Evolutionary conservation across 2,888 invertebrate genomes (phyloP).

Genomic region (Tachina grossa): DNA sequence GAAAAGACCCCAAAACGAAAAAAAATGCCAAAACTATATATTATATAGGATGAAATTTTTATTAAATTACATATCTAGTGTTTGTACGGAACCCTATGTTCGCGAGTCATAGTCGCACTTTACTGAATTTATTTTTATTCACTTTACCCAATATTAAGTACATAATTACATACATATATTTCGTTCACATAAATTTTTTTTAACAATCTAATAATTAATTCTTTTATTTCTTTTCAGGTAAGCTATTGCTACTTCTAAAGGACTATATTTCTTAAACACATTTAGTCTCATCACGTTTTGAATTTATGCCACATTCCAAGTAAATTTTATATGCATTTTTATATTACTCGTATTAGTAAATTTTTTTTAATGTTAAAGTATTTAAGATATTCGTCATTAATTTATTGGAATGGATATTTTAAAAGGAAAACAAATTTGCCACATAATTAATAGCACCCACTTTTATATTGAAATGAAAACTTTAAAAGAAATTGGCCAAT

Average conservation of each 20-base stretch:
- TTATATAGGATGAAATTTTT: too few species aligned
- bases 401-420: not conserved
- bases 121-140: too few species aligned
- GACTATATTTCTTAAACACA: not conserved
- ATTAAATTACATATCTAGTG: too few species aligned
- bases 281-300: conserved; percentile 4
- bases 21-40: too few species aligned
- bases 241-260: not conserved
- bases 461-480: not conserved
- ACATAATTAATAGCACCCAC: not conserved
- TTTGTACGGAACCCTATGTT: too few species aligned
- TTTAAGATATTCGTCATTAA: not conserved
- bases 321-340: conserved; percentile 11
- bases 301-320: not conserved
- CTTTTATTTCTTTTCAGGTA: conserved; percentile 52
- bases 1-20: too few species aligned
- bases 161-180: too few species aligned
- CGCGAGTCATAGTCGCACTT: too few species aligned
- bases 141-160: too few species aligned
- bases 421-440: not conserved
- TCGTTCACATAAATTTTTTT: not conserved
- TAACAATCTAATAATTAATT: not conserved
- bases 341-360: not conserved
- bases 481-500: not conserved
- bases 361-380: not conserved